Evolutionary conservation across 2,888 invertebrate genomes (phyloP).

Genomic region (Lepas anatifera): DNA sequence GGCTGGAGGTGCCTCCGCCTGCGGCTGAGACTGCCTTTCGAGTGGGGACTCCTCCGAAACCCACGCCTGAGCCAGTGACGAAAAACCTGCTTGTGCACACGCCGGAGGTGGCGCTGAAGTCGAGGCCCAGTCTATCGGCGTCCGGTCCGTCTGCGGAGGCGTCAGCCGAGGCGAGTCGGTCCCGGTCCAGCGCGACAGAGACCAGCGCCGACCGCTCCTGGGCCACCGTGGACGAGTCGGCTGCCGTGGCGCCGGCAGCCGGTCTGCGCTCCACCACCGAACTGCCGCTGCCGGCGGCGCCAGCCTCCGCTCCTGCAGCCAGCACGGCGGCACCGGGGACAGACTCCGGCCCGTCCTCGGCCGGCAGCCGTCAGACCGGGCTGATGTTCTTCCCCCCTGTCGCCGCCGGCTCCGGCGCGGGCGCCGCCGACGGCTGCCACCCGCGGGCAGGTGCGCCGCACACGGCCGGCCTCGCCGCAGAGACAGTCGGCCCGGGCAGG

Average conservation of each 20-base stretch:
- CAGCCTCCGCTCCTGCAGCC: not conserved
- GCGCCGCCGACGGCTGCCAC: not conserved
- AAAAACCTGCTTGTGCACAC: too few relatives aligned
- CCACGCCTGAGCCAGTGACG: too few relatives aligned
- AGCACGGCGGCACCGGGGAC: not conserved
- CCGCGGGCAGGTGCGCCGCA: not conserved
- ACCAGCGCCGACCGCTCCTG: not conserved
- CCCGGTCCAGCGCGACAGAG: too few relatives aligned
- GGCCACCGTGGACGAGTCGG: not conserved
- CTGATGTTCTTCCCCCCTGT: constrained; percentile 21
- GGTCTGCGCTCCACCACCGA: not conserved
- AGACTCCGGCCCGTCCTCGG: too few relatives aligned
- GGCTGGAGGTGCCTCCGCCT: too few relatives aligned
- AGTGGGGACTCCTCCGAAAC: too few relatives aligned
- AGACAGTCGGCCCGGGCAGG: too few relatives aligned
- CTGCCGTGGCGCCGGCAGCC: not conserved
- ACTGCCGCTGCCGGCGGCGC: not conserved
- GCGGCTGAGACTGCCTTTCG: too few relatives aligned
- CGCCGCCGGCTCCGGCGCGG: constrained; percentile 15
- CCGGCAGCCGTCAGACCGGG: not conserved
- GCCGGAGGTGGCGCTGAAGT: not conserved
- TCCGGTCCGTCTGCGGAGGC: not conserved
- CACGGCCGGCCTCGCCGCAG: not conserved
- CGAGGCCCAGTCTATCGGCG: too few relatives aligned
- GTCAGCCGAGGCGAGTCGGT: not conserved